Evolutionary conservation across 2,888 invertebrate species (phyloP), one percentile per base, ranked within the genome.

Genomic region (Alsophila aescularia): DNA sequence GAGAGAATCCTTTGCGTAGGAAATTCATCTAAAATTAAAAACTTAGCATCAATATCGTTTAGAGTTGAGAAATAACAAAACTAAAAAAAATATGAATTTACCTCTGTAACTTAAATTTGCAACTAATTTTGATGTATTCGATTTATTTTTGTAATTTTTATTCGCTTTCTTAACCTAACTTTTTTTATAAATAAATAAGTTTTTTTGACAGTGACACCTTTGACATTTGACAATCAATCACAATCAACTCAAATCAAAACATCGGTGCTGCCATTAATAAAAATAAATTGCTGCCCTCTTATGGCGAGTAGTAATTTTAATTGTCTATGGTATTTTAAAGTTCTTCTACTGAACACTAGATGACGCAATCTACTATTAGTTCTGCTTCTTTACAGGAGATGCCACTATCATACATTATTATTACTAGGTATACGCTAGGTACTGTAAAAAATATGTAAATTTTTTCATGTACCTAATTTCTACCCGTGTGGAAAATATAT

Each of bases 21-120:
- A 88, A 75, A 78, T 90, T 90, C 90, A 90, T 90, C 88, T 89
- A 72, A 69, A 87, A 87, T 42, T 16, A 16, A 12, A 29, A 31
- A 31, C 29, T n/a, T 18, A 14, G 15, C 10, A 6, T 40, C 10
- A 37, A 8, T 18, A 6, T 7, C 14, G 2, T 2, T 7, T n/a
- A 37, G 1, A n/a, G n/a, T 37, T 1, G 10, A 5, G 4, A 18
- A 1, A 7, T 2, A 21, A 21, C 7, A 21, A 6, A 21, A 13
- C 12, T 12, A 21, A 14, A 15, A 13, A 8, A 6, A 9, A 2
- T 12, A 8, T 37, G 14, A 27, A 14, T 43, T 43, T 43, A 43
- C 43, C 43, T 32, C 43, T 32, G 43, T 27, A 1, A 40, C 40
- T 21, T 24, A 24, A 12, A 21, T 21, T 21, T 21, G 18, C 14